Evolutionary conservation across 2,113 vertebrate genomes (phyloP).

Genomic region (Python bivittatus): DNA sequence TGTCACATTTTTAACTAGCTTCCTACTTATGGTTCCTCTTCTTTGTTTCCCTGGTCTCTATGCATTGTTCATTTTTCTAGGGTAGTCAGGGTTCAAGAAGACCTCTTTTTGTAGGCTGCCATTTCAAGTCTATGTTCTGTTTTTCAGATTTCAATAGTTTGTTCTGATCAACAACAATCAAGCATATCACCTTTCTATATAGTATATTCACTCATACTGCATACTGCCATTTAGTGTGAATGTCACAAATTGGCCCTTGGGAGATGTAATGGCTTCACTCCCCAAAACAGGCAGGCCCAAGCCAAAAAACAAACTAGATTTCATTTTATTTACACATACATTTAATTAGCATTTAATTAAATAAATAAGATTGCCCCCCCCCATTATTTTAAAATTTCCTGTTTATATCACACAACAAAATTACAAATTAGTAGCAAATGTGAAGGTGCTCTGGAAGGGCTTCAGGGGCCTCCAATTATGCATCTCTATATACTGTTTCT

Average conservation of each 20-base stretch:
- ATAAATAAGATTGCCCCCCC: neutral
- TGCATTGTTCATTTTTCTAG: neutral
- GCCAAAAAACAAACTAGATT: neutral
- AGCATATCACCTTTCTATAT: neutral
- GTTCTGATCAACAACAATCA: neutral
- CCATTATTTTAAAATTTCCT: neutral
- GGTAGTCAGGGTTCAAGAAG: neutral
- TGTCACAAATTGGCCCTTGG: neutral
- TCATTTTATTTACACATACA: neutral
- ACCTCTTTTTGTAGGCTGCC: neutral
- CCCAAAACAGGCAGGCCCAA: neutral
- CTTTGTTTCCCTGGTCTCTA: neutral
- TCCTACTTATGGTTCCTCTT: neutral
- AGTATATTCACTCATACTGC: neutral
- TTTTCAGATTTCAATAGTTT: neutral
- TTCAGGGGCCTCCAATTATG: neutral
- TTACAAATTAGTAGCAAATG: neutral
- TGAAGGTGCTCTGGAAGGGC: neutral
- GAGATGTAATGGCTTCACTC: neutral
- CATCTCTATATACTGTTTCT: too few relatives aligned
- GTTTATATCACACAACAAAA: neutral
- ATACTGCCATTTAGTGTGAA: neutral
- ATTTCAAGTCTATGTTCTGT: neutral
- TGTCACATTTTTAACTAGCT: neutral
- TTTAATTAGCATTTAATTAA: neutral